A percentile compares a stretch with the other conserved stretches of the same genome.
These are phyloP conservation scores for Manduca sexta DNA, from an alignment of 1,140 invertebrate genomes.

Conservation along the genomic window DNA sequence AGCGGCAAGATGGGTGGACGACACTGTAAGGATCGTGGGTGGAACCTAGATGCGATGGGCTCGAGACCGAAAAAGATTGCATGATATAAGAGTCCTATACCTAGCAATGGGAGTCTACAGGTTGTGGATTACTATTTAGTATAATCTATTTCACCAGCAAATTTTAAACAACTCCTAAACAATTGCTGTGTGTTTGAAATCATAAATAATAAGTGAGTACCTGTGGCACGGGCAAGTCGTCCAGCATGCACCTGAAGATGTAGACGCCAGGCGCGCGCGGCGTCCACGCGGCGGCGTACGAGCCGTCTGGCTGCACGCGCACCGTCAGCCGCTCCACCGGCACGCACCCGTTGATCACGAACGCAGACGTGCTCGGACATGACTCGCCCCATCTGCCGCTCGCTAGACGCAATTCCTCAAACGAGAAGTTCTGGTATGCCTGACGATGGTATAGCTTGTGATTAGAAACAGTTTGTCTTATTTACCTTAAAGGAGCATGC, in stretches of 20 bases:
- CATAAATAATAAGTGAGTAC: slow-evolving; percentile 74
- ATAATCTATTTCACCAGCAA: too few species aligned
- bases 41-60: too few species aligned
- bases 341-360: slow-evolving; percentile 74
- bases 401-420: slow-evolving; percentile 93
- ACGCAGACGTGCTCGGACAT: slow-evolving; percentile 30
- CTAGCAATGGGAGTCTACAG: too few species aligned
- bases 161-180: too few species aligned
- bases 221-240: slow-evolving; percentile 88
- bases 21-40: too few species aligned
- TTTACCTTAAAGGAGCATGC: too few species aligned
- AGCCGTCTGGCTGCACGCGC: slow-evolving; percentile 87
- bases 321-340: slow-evolving; percentile 88
- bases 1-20: too few species aligned
- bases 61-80: too few species aligned
- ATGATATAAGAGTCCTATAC: too few species aligned
- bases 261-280: slow-evolving; percentile 93
- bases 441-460: slow-evolving; percentile 59
- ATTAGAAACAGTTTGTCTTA: too few species aligned
- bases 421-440: slow-evolving; percentile 95
- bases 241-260: slow-evolving; percentile 89
- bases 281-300: slow-evolving; percentile 93
- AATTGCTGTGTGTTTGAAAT: too few species aligned
- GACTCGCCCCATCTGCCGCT: slow-evolving; percentile 62
- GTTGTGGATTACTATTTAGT: too few species aligned